These are phyloP conservation scores for Rafetus swinhoei DNA, from an alignment of 2,113 vertebrate species.

Conservation along the genomic window DNA sequence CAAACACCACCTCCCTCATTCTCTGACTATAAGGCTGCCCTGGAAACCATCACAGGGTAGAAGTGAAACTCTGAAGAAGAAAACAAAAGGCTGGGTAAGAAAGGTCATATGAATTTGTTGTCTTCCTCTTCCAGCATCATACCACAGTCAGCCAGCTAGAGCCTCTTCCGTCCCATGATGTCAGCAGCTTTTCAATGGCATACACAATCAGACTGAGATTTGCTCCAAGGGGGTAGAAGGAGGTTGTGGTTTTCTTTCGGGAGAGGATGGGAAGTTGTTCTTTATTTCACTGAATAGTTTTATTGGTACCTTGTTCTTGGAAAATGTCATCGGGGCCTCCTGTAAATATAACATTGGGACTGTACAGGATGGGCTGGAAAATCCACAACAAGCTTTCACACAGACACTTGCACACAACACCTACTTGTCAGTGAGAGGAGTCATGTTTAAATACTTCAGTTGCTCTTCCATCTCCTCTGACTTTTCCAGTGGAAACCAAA, in stretches of 20 bases:
- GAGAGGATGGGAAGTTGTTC: neutral
- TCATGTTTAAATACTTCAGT: neutral
- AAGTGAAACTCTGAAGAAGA: neutral
- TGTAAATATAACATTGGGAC: rapidly evolving
- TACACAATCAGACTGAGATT: neutral
- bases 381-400: neutral
- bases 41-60: neutral
- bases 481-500: neutral
- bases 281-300: neutral
- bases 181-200: neutral
- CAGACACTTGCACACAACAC: neutral
- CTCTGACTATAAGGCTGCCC: neutral
- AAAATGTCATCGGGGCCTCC: neutral
- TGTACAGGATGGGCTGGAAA: neutral
- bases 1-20: rapidly evolving
- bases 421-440: neutral
- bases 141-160: neutral
- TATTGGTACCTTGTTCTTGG: neutral
- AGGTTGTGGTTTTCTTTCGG: neutral
- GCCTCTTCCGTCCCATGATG: neutral
- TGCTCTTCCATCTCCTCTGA: neutral
- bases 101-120: neutral
- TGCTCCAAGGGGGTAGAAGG: neutral
- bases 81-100: neutral
- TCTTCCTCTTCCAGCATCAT: neutral